Conservation (phyloP, 1,140 invertebrate species). For the Halyomorpha halys region DNA sequence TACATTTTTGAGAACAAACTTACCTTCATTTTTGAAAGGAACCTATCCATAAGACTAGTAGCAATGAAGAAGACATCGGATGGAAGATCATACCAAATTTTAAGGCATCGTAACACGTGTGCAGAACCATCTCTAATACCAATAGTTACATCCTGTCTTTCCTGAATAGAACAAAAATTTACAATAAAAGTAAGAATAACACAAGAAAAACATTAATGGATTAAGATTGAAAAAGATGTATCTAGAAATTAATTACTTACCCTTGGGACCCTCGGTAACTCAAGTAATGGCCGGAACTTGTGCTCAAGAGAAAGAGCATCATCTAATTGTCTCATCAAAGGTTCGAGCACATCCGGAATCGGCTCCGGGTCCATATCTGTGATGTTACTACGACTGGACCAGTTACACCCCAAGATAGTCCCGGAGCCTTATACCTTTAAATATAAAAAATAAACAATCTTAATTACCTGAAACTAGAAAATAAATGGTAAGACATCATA, state of each 20-base stretch:
- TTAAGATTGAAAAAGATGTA: neutral
- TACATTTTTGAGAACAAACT: too few species aligned
- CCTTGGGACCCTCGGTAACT: conserved; percentile 42
- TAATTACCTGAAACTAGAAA: too few species aligned
- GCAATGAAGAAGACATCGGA: conserved; percentile 64
- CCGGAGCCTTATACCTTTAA: too few species aligned
- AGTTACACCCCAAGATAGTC: too few species aligned
- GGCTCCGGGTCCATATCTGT: too few species aligned
- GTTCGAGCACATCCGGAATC: neutral
- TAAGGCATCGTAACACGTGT: conserved; percentile 65
- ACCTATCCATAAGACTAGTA: conserved; percentile 65
- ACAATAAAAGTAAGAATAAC: neutral
- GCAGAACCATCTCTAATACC: conserved; percentile 63
- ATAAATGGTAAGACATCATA: too few species aligned
- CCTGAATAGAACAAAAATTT: conserved; percentile 32
- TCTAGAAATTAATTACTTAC: conserved; percentile 20
- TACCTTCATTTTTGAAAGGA: conserved; percentile 59
- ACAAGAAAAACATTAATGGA: too few species aligned
- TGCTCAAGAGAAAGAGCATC: conserved; percentile 54
- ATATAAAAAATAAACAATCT: too few species aligned
- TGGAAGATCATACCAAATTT: conserved; percentile 70
- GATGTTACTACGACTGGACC: too few species aligned
- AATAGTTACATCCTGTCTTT: conserved; percentile 53
- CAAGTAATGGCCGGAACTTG: conserved; percentile 56
- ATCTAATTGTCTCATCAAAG: conserved; percentile 43